Conservation (phyloP, 2,888 invertebrate genomes). For the Nemapogon koenigi region DNA sequence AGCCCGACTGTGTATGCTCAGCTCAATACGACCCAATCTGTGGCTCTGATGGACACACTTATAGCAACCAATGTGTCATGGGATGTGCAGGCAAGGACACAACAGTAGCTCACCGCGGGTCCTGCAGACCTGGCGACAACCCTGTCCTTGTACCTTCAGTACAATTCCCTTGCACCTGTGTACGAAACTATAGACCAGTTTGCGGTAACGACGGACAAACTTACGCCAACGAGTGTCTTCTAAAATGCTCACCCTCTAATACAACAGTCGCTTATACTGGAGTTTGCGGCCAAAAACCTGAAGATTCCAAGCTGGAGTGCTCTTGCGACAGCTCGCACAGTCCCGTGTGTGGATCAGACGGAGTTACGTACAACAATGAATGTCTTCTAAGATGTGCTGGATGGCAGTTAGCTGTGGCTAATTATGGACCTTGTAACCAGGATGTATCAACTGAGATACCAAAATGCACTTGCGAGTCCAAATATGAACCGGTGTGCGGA, state of each 20-base stretch:
- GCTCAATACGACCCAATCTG: conserved; percentile 20
- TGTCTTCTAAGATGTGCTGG: conserved; percentile 22
- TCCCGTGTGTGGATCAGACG: conserved; percentile 73
- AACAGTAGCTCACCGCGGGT: conserved; percentile 6
- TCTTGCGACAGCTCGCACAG: conserved; percentile 19
- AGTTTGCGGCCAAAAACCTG: not conserved
- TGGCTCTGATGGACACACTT: conserved; percentile 22
- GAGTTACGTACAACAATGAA: conserved; percentile 69
- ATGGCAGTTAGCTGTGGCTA: not conserved
- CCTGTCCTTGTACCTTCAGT: conserved; percentile 13
- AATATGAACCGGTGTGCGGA: conserved; percentile 66
- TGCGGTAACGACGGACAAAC: conserved; percentile 28
- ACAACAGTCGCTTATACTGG: not conserved
- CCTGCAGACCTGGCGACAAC: not conserved
- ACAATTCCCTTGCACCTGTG: conserved; percentile 20
- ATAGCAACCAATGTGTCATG: conserved; percentile 24
- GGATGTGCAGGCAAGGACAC: conserved; percentile 17
- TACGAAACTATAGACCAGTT: conserved; percentile 21
- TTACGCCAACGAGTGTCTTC: conserved; percentile 19
- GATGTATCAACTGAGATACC: not conserved
- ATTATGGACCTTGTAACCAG: not conserved
- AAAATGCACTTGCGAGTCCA: conserved; percentile 20
- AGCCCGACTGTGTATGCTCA: conserved; percentile 15
- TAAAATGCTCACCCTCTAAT: conserved; percentile 8
- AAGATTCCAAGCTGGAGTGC: conserved; percentile 7